Evolutionary conservation across 2,888 invertebrate species (phyloP).

Genomic region (Platypus cylindrus): DNA sequence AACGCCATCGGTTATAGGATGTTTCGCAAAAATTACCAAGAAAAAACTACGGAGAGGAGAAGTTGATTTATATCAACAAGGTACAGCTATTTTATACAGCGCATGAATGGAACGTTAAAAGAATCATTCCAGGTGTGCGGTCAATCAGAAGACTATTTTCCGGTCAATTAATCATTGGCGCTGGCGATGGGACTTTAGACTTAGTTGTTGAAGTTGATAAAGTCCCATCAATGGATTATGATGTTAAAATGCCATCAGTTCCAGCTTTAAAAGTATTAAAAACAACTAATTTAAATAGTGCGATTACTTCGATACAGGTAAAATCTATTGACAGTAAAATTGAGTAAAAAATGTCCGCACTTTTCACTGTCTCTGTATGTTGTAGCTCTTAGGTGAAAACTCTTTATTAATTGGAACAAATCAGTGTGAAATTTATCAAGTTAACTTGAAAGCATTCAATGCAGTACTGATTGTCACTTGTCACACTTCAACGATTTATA

Average conservation of each 20-base stretch:
- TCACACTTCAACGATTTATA: constrained; percentile 67
- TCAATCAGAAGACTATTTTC: constrained; percentile 48
- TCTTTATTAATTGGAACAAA: constrained; percentile 64
- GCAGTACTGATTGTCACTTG: constrained; percentile 66
- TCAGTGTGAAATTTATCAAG: constrained; percentile 67
- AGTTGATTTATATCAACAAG: constrained; percentile 46
- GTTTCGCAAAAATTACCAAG: constrained; percentile 39
- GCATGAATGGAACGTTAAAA: not conserved
- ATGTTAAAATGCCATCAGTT: constrained; percentile 34
- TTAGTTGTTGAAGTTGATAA: constrained; percentile 40
- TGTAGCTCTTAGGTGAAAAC: constrained; percentile 41
- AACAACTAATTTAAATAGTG: constrained; percentile 44
- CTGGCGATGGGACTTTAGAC: constrained; percentile 75
- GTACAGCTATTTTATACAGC: constrained; percentile 23
- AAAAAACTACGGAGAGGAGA: constrained; percentile 42
- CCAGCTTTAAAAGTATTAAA: constrained; percentile 37
- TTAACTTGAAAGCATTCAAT: constrained; percentile 54
- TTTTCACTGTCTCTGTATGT: constrained; percentile 2
- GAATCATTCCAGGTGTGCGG: constrained; percentile 43
- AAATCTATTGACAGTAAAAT: not conserved
- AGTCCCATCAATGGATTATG: constrained; percentile 12
- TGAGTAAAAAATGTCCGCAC: not conserved
- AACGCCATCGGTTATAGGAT: constrained; percentile 49
- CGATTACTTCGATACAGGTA: constrained; percentile 57
- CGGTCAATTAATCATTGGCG: constrained; percentile 60